Conservation (phyloP, 2,113 vertebrate species). For the Callospermophilus lateralis region DNA sequence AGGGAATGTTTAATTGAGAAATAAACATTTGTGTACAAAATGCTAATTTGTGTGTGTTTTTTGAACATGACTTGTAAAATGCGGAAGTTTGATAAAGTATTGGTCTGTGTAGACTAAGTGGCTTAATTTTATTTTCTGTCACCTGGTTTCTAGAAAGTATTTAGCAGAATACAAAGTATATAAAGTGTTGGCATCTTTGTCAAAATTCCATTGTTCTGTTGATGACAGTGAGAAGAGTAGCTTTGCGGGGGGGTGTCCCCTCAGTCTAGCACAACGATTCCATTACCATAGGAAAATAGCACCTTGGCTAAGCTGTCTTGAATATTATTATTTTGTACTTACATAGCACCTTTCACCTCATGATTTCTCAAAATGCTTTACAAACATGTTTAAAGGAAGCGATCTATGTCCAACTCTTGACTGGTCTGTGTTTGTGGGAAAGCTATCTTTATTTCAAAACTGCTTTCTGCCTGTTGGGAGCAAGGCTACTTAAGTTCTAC, state of each 20-base stretch:
- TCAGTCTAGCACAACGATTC: conserved; percentile 64
- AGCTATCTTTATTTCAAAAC: background rate
- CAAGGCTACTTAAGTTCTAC: background rate
- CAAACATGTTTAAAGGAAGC: conserved; percentile 6
- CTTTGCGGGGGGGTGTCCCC: conserved; percentile 17
- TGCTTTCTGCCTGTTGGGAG: background rate
- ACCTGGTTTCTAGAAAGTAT: conserved; percentile 71
- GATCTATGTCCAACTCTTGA: background rate
- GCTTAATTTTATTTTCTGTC: conserved; percentile 76
- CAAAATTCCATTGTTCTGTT: conserved; percentile 73
- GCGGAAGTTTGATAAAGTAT: conserved; percentile 77
- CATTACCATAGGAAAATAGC: conserved; percentile 48
- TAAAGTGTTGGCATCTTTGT: conserved; percentile 71
- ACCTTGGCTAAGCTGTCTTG: conserved; percentile 72
- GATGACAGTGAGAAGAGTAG: conserved; percentile 45
- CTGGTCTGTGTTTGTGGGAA: background rate
- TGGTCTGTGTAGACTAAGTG: conserved; percentile 78
- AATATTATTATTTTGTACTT: conserved; percentile 71
- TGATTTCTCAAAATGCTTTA: conserved; percentile 81
- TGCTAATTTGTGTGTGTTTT: conserved; percentile 88
- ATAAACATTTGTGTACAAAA: conserved; percentile 99
- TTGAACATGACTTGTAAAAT: conserved; percentile 87
- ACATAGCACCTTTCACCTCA: conserved; percentile 80
- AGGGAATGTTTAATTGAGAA: conserved; percentile 96
- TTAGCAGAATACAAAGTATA: conserved; percentile 61